Evolutionary conservation across 2,888 invertebrate genomes (phyloP).

Genomic region (Drosophila ezoana): DNA sequence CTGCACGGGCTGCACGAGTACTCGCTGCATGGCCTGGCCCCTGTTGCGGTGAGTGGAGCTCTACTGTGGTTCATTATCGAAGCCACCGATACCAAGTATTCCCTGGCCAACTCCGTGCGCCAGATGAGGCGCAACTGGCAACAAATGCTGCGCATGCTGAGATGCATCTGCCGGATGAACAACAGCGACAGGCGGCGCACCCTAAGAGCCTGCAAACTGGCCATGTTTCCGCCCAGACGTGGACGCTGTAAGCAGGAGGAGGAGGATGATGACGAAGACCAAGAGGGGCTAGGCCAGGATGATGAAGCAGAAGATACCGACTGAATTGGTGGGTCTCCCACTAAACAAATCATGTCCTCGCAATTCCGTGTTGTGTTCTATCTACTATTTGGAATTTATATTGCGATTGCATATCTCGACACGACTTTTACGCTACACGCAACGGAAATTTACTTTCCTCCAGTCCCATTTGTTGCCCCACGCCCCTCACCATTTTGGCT

Average conservation of each 20-base stretch:
- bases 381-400: conserved; percentile 38
- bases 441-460: conserved; percentile 50
- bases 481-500: conserved; percentile 27
- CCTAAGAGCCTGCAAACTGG: conserved; percentile 37
- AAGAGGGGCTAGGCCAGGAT: too few relatives aligned
- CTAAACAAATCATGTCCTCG: conserved; percentile 30
- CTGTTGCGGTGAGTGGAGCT: conserved; percentile 6
- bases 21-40: conserved; percentile 23
- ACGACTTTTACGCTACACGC: conserved; percentile 35
- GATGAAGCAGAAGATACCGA: conserved; percentile 1
- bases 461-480: conserved; percentile 2
- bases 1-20: not conserved
- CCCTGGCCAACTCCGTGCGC: not conserved
- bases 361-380: conserved; percentile 1
- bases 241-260: not conserved
- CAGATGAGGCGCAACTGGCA: not conserved
- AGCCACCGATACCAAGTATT: conserved; percentile 43
- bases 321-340: conserved; percentile 12
- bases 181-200: conserved; percentile 22
- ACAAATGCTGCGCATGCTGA: conserved; percentile 4
- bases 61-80: conserved; percentile 44
- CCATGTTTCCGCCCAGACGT: conserved; percentile 13
- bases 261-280: not conserved
- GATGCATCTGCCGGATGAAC: conserved; percentile 30
- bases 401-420: conserved; percentile 41